These are phyloP conservation scores for Trichogramma evanescens DNA, from an alignment of 2,888 invertebrate species.

Conservation along the genomic window DNA sequence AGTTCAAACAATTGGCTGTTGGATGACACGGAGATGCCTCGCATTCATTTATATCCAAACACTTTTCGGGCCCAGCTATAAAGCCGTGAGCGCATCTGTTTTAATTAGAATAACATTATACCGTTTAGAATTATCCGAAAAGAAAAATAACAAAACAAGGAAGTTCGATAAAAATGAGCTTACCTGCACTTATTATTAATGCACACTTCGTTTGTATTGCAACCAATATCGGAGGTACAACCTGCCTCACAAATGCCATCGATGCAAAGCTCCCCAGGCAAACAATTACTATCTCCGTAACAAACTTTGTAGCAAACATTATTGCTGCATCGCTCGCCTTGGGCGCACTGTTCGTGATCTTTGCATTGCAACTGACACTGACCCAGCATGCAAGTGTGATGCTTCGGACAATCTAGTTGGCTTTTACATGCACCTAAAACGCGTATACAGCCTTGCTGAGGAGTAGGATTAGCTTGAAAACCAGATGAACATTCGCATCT, in stretches of 20 bases:
- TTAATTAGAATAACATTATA: background rate
- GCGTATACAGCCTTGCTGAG: slow-evolving; percentile 83
- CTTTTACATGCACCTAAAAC: slow-evolving; percentile 65
- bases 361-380: slow-evolving; percentile 74
- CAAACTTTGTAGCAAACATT: slow-evolving; percentile 78
- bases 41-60: slow-evolving; percentile 80
- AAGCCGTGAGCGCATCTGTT: slow-evolving; percentile 67
- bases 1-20: slow-evolving; percentile 72
- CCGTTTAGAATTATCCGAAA: background rate
- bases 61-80: slow-evolving; percentile 60
- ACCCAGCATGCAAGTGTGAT: slow-evolving; percentile 70
- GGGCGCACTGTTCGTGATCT: slow-evolving; percentile 67
- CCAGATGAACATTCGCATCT: slow-evolving; percentile 76
- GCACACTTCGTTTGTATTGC: slow-evolving; percentile 72
- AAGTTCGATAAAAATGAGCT: slow-evolving; percentile 8
- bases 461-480: slow-evolving; percentile 79
- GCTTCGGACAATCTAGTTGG: slow-evolving; percentile 66
- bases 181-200: slow-evolving; percentile 62
- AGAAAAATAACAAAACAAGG: background rate
- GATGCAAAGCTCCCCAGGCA: slow-evolving; percentile 81
- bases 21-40: slow-evolving; percentile 70
- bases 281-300: slow-evolving; percentile 82
- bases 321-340: slow-evolving; percentile 76
- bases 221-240: slow-evolving; percentile 75
- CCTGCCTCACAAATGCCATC: slow-evolving; percentile 77